Evolutionary conservation across 2,888 invertebrate species (phyloP), one percentile per base, ranked within the genome.

Genomic region (Axea sp.): DNA sequence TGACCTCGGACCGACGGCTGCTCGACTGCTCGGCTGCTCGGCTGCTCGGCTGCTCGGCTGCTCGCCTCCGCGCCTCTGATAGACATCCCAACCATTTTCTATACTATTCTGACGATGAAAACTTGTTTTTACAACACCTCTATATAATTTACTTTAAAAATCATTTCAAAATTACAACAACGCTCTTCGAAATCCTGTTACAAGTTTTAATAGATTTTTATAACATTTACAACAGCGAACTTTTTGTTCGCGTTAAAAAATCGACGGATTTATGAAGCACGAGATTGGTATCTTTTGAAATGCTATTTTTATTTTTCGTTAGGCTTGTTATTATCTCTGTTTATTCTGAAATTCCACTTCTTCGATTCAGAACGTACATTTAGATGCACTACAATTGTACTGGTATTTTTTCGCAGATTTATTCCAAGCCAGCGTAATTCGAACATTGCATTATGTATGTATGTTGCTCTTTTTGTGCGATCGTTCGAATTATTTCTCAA

Each of bases 81-180:
- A 76, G 77, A 78, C 76, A 76, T 45, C 39, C 51, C 39, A 51
- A 53, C 68, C 35, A 37, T 69, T 73, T 67, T 73, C 62, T 72
- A 72, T 67, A 67, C 39, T 37, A 60, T 43, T 68, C 59, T 53
- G 60, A 73, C 69, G 64, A 71, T 69, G 67, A 68, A 75, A 78
- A 80, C 79, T 75, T 69, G 78, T 77, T 77, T 75, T 37, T 35
- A 35, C 26, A 28, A 35, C 35, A 43, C 39, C 37, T 37, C 39
- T 22, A 22, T 47, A 53, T 49, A 74, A 71, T 72, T 73, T 68
- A 37, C 31, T 65, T 60, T 53, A 55, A 69, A 72, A 68, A 65
- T 59, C 37, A 68, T 43, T 51, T 72, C 55, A 51, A 51, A 35
- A 68, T 69, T 73, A 62, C 59, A 68, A 59, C 45, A 45, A 43